These are phyloP conservation scores for Enoplosus armatus DNA, from an alignment of 2,797 vertebrate genomes.

Conservation along the genomic window DNA sequence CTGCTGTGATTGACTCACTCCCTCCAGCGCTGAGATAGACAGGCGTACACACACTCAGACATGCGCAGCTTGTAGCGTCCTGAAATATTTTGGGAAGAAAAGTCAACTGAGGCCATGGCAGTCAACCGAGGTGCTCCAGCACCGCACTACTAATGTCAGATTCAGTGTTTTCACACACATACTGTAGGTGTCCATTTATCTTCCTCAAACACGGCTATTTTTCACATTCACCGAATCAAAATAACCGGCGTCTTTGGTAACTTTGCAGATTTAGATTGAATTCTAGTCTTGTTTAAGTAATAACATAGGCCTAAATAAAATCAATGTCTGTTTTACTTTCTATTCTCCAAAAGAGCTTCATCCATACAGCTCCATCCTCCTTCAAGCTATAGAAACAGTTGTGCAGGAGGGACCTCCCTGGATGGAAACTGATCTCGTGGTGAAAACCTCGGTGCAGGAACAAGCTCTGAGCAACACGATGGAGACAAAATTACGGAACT, in stretches of 20 bases:
- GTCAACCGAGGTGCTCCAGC: constrained; percentile 12
- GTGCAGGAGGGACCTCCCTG: too few relatives aligned
- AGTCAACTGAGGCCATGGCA: constrained; percentile 53
- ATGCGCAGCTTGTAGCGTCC: constrained; percentile 59
- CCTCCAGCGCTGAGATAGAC: constrained; percentile 68
- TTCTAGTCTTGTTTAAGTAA: background rate
- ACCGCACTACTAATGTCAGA: background rate
- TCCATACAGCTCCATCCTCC: background rate
- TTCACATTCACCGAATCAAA: background rate
- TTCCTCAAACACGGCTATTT: background rate
- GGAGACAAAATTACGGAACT: background rate
- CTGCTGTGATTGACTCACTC: constrained; percentile 88
- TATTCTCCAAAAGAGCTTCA: background rate
- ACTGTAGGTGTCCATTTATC: background rate
- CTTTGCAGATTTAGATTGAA: background rate
- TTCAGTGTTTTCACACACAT: background rate
- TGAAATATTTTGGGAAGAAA: constrained; percentile 59
- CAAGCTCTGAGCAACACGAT: background rate
- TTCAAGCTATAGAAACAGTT: background rate
- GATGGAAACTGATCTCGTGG: background rate
- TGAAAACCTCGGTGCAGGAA: background rate
- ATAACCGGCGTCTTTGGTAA: background rate
- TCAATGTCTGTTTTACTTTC: background rate
- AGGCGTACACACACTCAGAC: constrained; percentile 57
- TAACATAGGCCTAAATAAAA: background rate